Conservation (phyloP, 2,888 invertebrate species). For the Meiosimyza decipiens region DNA sequence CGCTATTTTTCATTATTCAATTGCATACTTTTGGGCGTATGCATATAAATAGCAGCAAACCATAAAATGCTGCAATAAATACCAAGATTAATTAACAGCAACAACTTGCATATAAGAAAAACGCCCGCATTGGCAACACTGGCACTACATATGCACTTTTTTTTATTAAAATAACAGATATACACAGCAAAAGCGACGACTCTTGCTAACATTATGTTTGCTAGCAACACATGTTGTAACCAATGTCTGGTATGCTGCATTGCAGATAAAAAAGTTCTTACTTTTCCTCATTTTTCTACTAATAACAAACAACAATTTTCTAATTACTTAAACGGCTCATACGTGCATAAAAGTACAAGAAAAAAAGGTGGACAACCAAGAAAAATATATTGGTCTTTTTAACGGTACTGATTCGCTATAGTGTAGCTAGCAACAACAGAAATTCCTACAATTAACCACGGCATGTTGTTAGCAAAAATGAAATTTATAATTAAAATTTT, state of each 20-base stretch:
- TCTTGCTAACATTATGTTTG: too few relatives aligned
- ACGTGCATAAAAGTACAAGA: too few relatives aligned
- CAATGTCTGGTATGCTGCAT: slow-evolving; percentile 20
- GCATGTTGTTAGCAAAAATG: too few relatives aligned
- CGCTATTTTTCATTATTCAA: neutral
- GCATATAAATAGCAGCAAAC: neutral
- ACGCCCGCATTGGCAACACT: slow-evolving; percentile 33
- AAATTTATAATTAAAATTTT: too few relatives aligned
- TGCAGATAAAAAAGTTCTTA: slow-evolving; percentile 21
- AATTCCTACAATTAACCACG: too few relatives aligned
- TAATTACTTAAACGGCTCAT: neutral
- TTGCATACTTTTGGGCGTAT: slow-evolving; percentile 24
- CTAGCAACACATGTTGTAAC: neutral
- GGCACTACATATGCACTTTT: neutral
- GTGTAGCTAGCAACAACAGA: too few relatives aligned
- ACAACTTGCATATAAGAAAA: neutral
- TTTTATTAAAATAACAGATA: too few relatives aligned
- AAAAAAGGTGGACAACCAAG: too few relatives aligned
- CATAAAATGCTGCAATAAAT: slow-evolving; percentile 27
- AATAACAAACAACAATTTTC: slow-evolving; percentile 7
- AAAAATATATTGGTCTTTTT: too few relatives aligned
- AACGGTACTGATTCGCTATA: too few relatives aligned
- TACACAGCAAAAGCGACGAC: too few relatives aligned
- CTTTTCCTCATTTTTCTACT: neutral
- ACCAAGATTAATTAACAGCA: slow-evolving; percentile 31